Base-by-base conservation (phyloP, 2,888 invertebrate genomes). In the Diogma glabrata region DNA sequence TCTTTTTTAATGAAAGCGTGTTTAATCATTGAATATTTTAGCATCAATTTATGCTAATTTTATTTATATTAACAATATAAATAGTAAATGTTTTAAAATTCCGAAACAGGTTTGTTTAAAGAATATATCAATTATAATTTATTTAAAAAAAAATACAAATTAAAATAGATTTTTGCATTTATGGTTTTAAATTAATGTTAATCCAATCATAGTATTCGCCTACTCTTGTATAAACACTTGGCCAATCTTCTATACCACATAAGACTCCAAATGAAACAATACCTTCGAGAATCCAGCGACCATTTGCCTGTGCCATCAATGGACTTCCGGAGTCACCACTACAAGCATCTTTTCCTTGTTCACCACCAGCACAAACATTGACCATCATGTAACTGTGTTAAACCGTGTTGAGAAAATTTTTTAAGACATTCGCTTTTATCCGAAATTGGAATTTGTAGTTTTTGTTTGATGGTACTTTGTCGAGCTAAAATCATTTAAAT, bases 311-410 rank as follows among this genome's bases (percentile, higher is more conserved):
- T 49, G 66, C 71, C 84, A 87, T 85, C 23, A 87, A 64, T 0
- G 87, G 86, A 3, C 86, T 86, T 3, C 87, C 87, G 0, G 85
- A 85, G 59, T 87, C 87, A 0, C 87, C 87, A 40, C 72, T 74
- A 59, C 87, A 88, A 1, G 85, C 79, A 60, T 87, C 87, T 58
- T 80, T 72, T 0, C 76, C 74, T 51, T 69, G 75, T 5, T 70
- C 69, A 1, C 87, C 83, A 2, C 87, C 87, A 6, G 84, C 84
- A 59, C 86, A 87, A 1, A 86, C 57, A n/a, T 60, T 83, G 82
- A 0, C 60, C 59, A 22, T 69, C 61, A 17, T 55, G 56, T 9
- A 68, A 60, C n/a, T n/a, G n/a, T 2, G 20, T 40, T 26, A 61
- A 63, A 6, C 60, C 60, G n/a, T n/a, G n/a, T 26, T 61, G 64